phyloP scores from a whole-genome alignment of 2,113 vertebrate genomes.

The Aplodontia rufa region DNA sequence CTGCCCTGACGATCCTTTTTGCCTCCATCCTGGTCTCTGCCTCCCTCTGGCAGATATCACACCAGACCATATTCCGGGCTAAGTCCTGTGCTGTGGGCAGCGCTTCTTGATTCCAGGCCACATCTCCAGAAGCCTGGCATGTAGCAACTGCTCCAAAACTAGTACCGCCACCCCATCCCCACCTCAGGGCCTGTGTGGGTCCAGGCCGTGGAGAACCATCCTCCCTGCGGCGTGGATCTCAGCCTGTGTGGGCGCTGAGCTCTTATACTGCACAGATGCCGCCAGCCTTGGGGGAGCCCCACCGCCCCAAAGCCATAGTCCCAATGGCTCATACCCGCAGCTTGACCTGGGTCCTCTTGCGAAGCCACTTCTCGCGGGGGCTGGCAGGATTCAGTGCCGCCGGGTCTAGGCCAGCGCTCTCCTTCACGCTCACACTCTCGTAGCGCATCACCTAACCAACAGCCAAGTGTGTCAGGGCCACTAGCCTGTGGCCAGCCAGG shows the following conservation, averaged over 20 bases:
- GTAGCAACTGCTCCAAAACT: not conserved
- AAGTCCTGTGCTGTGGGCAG: not conserved
- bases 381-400: constrained; percentile 90
- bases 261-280: not conserved
- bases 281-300: not conserved
- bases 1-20: not conserved
- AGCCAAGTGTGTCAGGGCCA: not conserved
- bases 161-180: not conserved
- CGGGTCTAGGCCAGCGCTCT: constrained; percentile 86
- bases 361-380: constrained; percentile 96
- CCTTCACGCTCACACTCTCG: constrained; percentile 90
- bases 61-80: not conserved
- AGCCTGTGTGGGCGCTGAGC: rapidly evolving
- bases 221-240: not conserved
- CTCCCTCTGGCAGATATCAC: not conserved
- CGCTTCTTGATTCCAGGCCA: not conserved
- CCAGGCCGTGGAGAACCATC: not conserved
- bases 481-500: not conserved
- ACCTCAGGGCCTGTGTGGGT: rapidly evolving
- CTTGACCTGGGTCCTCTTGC: constrained; percentile 96
- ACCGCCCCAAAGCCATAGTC: not conserved
- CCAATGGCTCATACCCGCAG: constrained; percentile 87
- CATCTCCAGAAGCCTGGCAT: not conserved
- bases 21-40: not conserved
- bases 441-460: constrained; percentile 92